phyloP scores from a whole-genome alignment of 2,113 vertebrate species.

The Limanda limanda region DNA sequence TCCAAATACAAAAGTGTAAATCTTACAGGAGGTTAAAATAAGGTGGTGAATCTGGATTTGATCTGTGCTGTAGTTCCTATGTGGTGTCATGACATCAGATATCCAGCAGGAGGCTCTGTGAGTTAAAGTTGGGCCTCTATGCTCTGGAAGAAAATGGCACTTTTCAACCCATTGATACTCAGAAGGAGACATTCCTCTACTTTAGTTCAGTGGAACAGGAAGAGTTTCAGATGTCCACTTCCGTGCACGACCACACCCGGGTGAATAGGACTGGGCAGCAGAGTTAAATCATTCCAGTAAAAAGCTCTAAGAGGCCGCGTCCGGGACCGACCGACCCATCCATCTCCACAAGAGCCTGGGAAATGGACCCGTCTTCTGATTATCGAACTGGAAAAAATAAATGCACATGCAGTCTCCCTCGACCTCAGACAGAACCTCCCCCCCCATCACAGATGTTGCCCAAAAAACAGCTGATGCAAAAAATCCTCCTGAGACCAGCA shows the following conservation, averaged over 20 bases:
- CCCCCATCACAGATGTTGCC: conserved; percentile 17
- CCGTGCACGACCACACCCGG: neutral
- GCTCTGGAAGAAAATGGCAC: no score
- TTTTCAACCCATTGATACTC: conserved; percentile 19
- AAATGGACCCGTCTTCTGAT: conserved; percentile 50
- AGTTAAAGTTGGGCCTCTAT: conserved; percentile 8
- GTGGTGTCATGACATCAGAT: conserved; percentile 37
- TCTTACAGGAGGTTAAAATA: neutral
- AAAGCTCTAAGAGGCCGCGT: conserved; percentile 47
- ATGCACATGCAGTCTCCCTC: conserved; percentile 40
- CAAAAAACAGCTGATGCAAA: conserved; percentile 32
- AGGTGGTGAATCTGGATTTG: neutral
- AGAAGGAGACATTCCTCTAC: conserved; percentile 31
- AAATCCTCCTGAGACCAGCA: conserved; percentile 6
- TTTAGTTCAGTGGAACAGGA: conserved; percentile 6
- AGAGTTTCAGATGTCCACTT: conserved; percentile 13
- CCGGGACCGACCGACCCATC: conserved; percentile 2
- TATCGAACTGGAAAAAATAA: conserved; percentile 70
- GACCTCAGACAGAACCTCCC: conserved; percentile 41
- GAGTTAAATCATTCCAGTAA: conserved; percentile 29
- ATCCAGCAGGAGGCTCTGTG: conserved; percentile 75
- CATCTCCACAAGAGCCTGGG: conserved; percentile 27
- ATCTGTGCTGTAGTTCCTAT: neutral
- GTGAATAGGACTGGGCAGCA: neutral
- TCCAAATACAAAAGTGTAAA: neutral